phyloP scores from a whole-genome alignment of 2,888 invertebrate genomes.

The Cantharis rufa region DNA sequence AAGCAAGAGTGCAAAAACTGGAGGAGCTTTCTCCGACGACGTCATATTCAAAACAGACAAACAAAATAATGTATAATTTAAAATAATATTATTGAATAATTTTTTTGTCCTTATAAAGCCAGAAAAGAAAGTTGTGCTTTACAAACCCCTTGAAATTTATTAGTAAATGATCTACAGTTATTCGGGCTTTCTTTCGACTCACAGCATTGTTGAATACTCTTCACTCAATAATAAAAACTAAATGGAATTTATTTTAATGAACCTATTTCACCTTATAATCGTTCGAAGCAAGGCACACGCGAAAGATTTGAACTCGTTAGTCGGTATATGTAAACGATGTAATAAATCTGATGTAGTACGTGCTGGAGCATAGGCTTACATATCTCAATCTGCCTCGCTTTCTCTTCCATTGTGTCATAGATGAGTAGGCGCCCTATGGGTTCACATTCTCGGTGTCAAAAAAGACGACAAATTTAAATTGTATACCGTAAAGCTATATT shows the following conservation, averaged over 20 bases:
- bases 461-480: slow-evolving; percentile 13
- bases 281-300: slow-evolving; percentile 8
- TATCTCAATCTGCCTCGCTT: slow-evolving; percentile 33
- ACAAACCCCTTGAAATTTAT: background rate
- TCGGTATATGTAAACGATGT: slow-evolving; percentile 21
- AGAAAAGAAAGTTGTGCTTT: background rate
- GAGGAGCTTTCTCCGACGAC: background rate
- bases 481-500: background rate
- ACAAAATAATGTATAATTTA: background rate
- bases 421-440: slow-evolving; percentile 29
- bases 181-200: background rate
- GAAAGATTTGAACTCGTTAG: slow-evolving; percentile 23
- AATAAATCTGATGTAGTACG: slow-evolving; percentile 26
- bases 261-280: slow-evolving; percentile 23
- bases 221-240: slow-evolving; percentile 13
- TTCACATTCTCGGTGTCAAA: slow-evolving; percentile 28
- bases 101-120: background rate
- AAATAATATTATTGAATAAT: background rate
- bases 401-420: slow-evolving; percentile 33
- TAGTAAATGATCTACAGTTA: background rate
- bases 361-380: slow-evolving; percentile 30
- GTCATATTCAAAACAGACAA: too few species aligned
- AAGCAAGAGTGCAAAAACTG: background rate
- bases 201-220: background rate
- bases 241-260: slow-evolving; percentile 21